Evolutionary conservation across 2,888 invertebrate species (phyloP).

Genomic region (Gerris lacustris): DNA sequence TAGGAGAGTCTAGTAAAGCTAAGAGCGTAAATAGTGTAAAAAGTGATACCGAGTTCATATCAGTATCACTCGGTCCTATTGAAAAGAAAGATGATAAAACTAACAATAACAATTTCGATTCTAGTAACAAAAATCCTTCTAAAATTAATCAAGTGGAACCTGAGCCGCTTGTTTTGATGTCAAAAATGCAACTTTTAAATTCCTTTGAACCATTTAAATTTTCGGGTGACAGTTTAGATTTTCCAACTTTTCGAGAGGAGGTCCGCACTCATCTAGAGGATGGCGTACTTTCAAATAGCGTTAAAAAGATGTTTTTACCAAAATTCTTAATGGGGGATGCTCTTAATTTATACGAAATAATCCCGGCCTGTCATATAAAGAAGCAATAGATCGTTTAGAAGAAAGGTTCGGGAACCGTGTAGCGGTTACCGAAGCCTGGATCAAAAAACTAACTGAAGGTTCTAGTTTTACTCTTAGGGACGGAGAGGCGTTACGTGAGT

Average conservation of each 20-base stretch:
- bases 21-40: neutral
- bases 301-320: neutral
- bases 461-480: too few relatives aligned
- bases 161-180: neutral
- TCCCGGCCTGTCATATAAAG: neutral
- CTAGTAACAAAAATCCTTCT: neutral
- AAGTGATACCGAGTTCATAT: neutral
- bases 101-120: neutral
- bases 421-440: too few relatives aligned
- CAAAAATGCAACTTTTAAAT: slow-evolving; percentile 3
- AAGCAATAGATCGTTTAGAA: too few relatives aligned
- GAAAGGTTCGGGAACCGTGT: too few relatives aligned
- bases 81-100: neutral
- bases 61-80: neutral
- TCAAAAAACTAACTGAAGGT: too few relatives aligned
- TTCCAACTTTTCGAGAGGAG: neutral
- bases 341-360: neutral
- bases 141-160: neutral
- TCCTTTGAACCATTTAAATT: neutral
- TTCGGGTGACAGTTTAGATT: neutral
- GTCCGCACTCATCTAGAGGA: slow-evolving; percentile 1
- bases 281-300: neutral
- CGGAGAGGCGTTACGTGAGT: too few relatives aligned
- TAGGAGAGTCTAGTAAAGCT: neutral
- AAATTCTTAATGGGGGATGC: neutral